phyloP scores from a whole-genome alignment of 2,888 invertebrate species.

The Drosophila putrida region DNA sequence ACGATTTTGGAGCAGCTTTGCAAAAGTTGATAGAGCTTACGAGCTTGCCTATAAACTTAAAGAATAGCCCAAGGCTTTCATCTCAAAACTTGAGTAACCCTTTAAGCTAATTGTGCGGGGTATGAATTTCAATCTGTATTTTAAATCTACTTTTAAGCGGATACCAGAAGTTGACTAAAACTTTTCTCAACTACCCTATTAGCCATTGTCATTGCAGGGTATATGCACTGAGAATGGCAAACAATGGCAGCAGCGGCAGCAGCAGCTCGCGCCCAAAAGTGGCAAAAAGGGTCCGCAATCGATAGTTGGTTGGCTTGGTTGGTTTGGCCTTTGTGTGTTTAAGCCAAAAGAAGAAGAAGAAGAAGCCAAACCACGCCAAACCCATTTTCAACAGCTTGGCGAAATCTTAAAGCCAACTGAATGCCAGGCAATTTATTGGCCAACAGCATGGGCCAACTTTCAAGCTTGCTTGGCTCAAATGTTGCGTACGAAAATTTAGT shows the following conservation, averaged over 20 bases:
- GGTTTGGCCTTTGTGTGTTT: slow-evolving; percentile 32
- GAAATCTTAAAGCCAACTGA: slow-evolving; percentile 66
- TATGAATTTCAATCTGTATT: not conserved
- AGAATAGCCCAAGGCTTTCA: no score
- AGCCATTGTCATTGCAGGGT: slow-evolving; percentile 23
- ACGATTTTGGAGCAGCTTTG: not conserved
- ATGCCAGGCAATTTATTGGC: slow-evolving; percentile 66
- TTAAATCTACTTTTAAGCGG: not conserved
- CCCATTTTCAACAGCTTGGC: slow-evolving; percentile 49
- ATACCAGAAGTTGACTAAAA: slow-evolving; percentile 4
- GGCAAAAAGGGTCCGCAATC: slow-evolving; percentile 60
- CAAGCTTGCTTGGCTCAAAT: slow-evolving; percentile 54
- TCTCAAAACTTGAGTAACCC: not conserved
- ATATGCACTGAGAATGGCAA: slow-evolving; percentile 37
- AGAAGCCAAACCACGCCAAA: slow-evolving; percentile 39
- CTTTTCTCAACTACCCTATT: not conserved
- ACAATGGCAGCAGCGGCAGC: slow-evolving; percentile 27
- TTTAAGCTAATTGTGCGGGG: not conserved
- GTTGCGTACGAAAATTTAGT: slow-evolving; percentile 66
- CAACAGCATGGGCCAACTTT: slow-evolving; percentile 49
- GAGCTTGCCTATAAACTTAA: not conserved
- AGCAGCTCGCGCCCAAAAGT: slow-evolving; percentile 37
- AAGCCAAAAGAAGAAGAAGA: slow-evolving; percentile 28
- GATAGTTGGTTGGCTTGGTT: slow-evolving; percentile 44
- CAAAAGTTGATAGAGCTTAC: not conserved